Conservation (phyloP, 2,888 invertebrate species). For the Oligia fasciuncula region DNA sequence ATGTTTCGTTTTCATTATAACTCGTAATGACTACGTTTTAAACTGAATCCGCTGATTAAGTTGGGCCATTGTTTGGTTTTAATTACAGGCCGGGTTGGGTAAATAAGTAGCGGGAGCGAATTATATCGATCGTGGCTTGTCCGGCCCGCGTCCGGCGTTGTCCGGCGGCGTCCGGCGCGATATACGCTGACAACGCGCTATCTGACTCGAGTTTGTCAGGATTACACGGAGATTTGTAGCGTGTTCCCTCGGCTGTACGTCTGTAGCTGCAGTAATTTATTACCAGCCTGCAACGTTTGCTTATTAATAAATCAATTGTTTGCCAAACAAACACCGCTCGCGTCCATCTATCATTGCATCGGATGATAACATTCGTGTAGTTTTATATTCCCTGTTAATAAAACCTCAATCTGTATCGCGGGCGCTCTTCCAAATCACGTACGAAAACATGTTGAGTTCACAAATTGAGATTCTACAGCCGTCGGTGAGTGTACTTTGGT, state of each 20-base stretch:
- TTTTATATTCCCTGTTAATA: slow-evolving; percentile 43
- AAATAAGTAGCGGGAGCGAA: slow-evolving; percentile 66
- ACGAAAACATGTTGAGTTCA: slow-evolving; percentile 55
- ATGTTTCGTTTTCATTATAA: slow-evolving; percentile 36
- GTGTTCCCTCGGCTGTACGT: slow-evolving; percentile 18
- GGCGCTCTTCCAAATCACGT: slow-evolving; percentile 58
- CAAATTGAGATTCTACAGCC: slow-evolving; percentile 56
- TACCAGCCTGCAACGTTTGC: slow-evolving; percentile 40
- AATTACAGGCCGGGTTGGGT: slow-evolving; percentile 71
- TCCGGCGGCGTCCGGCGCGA: slow-evolving; percentile 13
- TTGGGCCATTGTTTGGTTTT: slow-evolving; percentile 75
- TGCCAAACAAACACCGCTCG: slow-evolving; percentile 24
- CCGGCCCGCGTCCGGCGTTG: slow-evolving; percentile 16
- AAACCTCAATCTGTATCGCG: slow-evolving; percentile 42
- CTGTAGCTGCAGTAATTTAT: slow-evolving; percentile 47
- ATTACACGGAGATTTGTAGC: slow-evolving; percentile 60
- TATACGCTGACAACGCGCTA: slow-evolving; percentile 43
- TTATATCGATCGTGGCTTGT: slow-evolving; percentile 63
- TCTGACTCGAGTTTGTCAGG: slow-evolving; percentile 48
- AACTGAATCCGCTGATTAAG: slow-evolving; percentile 67
- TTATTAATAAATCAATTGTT: slow-evolving; percentile 56
- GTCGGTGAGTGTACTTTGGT: slow-evolving; percentile 43
- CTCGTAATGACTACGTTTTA: slow-evolving; percentile 57
- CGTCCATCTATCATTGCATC: slow-evolving; percentile 17
- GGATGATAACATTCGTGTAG: background rate